A percentile compares a stretch with the other conserved stretches of the same genome.
Conservation (phyloP, 2,797 vertebrate species). For the Prunella strophiata region DNA sequence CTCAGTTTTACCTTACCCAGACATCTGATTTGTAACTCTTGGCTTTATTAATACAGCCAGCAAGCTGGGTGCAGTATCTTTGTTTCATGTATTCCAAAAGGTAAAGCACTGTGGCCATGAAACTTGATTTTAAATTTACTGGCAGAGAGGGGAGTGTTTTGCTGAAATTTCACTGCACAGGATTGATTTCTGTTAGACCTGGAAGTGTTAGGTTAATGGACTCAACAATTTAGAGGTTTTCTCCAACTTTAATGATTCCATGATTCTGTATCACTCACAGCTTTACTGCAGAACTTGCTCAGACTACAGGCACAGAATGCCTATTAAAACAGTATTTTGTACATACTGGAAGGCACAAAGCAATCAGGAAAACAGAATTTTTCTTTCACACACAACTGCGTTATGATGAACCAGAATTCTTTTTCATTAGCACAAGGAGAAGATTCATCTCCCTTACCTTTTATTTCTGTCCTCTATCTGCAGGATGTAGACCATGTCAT, state of each 20-base stretch:
- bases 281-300: not conserved
- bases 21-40: not conserved
- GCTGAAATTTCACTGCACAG: not conserved
- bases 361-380: not conserved
- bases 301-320: not conserved
- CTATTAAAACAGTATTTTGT: not conserved
- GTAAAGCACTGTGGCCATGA: not conserved
- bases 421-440: not conserved
- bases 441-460: conserved; percentile 77
- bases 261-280: not conserved
- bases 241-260: not conserved
- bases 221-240: not conserved
- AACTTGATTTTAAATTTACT: not conserved
- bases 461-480: conserved; percentile 96
- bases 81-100: not conserved
- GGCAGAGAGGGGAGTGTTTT: not conserved
- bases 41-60: not conserved
- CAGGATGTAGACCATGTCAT: conserved; percentile 89
- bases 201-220: not conserved
- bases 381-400: not conserved
- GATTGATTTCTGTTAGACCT: not conserved
- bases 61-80: not conserved
- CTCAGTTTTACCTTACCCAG: not conserved
- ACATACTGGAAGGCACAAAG: not conserved
- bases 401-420: not conserved